Evolutionary conservation across 2,797 vertebrate species (phyloP).

Genomic region (Micrastur ruficollis): DNA sequence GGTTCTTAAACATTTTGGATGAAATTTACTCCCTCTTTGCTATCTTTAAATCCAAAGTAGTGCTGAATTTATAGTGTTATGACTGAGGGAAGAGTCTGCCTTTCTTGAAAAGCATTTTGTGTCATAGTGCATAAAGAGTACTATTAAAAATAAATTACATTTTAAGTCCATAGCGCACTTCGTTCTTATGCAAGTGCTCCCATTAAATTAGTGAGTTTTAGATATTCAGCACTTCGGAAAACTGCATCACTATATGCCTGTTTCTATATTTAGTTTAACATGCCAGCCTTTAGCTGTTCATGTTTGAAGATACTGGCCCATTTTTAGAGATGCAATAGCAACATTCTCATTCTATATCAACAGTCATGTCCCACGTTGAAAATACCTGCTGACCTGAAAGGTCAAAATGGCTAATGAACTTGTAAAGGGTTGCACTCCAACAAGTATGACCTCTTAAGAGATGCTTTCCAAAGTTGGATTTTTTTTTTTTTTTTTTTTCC

Average conservation of each 20-base stretch:
- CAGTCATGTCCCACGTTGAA: not conserved
- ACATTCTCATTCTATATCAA: not conserved
- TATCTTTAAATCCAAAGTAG: not conserved
- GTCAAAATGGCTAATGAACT: not conserved
- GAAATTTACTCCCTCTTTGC: not conserved
- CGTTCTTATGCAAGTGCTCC: not conserved
- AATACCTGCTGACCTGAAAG: not conserved
- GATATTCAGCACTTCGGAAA: not conserved
- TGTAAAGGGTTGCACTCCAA: not conserved
- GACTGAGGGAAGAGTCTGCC: not conserved
- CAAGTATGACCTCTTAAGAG: not conserved
- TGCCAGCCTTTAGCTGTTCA: not conserved
- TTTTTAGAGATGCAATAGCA: not conserved
- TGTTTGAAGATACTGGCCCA: not conserved
- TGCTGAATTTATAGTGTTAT: not conserved
- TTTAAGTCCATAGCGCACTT: not conserved
- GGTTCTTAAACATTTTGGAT: not conserved
- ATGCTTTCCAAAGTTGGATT: not conserved
- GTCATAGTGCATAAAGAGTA: not conserved
- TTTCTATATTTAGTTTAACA: not conserved
- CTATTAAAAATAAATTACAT: slow-evolving; percentile 3
- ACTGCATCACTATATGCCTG: not conserved
- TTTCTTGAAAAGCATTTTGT: slow-evolving; percentile 27
- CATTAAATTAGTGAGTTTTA: not conserved
- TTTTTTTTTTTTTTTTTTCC: not conserved